These are phyloP conservation scores for Pseudotriccus pelzelni DNA, from an alignment of 2,797 vertebrate species.

Conservation along the genomic window DNA sequence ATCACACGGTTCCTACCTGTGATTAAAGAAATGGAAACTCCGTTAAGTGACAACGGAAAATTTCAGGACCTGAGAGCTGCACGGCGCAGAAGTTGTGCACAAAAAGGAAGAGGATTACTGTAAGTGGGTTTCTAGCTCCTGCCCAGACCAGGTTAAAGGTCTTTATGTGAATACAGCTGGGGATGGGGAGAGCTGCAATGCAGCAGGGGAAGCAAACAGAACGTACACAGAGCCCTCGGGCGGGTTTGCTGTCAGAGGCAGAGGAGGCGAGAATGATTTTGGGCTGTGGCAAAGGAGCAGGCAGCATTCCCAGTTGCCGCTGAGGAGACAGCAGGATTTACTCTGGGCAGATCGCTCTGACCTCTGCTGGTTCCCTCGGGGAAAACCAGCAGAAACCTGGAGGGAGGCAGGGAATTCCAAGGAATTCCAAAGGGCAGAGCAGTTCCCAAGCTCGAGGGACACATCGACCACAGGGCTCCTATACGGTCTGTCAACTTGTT, in stretches of 20 bases:
- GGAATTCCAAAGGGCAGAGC: not conserved
- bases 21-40: not conserved
- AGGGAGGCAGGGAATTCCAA: not conserved
- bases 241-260: not conserved
- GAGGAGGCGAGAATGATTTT: not conserved
- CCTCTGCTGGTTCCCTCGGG: conserved; percentile 26
- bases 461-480: not conserved
- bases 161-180: not conserved
- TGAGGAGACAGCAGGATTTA: not conserved
- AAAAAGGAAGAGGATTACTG: not conserved
- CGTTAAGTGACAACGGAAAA: not conserved
- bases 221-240: not conserved
- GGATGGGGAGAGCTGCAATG: not conserved
- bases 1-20: not conserved
- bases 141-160: not conserved
- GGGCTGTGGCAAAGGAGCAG: not conserved
- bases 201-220: not conserved
- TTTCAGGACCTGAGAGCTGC: not conserved
- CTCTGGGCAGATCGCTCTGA: not conserved
- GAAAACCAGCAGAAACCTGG: not conserved
- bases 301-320: not conserved
- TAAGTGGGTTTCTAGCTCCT: not conserved
- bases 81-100: not conserved
- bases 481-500: not conserved
- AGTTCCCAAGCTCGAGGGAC: not conserved